Evolutionary conservation across 2,113 vertebrate species (phyloP), one percentile per base, ranked within the genome.

Genomic region (Strix uralensis): DNA sequence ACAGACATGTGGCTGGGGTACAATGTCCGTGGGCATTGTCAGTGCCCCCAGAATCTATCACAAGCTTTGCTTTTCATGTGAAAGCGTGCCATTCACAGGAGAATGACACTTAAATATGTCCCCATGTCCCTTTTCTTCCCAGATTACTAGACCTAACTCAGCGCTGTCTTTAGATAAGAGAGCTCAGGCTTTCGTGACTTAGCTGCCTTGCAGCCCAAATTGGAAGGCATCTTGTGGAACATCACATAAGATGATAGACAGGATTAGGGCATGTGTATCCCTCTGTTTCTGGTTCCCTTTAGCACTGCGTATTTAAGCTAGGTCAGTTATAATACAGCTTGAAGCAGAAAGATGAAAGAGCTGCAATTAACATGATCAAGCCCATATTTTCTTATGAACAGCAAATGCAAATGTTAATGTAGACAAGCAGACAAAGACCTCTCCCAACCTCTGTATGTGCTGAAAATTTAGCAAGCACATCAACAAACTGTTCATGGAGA

Each of bases 341-440:
- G 30, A 91, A 94, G 73, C 57, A 74, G 83, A 81, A 67, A 92
- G 88, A 95, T 95, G 72, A 95, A 96, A 96, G 81, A 91, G 77
- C 77, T 94, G 94, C 77, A 96, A 92, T 94, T 96, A 95, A 75
- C 42, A 52, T 42, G 55, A 92, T 86, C 81, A 86, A 94, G 49
- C 73, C 61, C 4, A 1, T 75, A 79, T 95, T 92, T 96, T 92
- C 82, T 47, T 89, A 65, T 49, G 86, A 93, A 63, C 47, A 79
- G 92, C 61, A 89, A 94, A 88, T 90, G 75, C 59, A 86, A 92
- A 88, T 93, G 77, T 84, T 91, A 86, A 91, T 72, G 52, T 29
- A 91, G 86, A 75, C 52, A 74, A 89, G 86, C 23, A 84, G 88
- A 88, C 70, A 22, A 90, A 95, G 93, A 85, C 91, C 89, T 91